phyloP scores from a whole-genome alignment of 2,888 invertebrate species.

The Eupithecia subumbrata region DNA sequence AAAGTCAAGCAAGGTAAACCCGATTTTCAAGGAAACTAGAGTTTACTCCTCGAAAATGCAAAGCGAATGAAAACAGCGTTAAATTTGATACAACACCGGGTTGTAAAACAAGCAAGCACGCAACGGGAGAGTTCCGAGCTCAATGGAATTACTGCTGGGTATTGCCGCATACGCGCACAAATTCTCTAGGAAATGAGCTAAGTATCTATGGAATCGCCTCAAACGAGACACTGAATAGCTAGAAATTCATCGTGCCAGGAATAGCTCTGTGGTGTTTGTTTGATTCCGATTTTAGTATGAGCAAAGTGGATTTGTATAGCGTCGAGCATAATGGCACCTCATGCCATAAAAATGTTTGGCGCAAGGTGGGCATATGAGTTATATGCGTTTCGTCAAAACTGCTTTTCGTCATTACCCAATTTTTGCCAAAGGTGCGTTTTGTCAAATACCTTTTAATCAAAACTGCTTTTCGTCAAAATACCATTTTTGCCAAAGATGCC shows the following conservation, averaged over 20 bases:
- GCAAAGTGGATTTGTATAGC: background rate
- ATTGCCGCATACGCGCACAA: constrained; percentile 23
- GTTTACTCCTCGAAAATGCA: constrained; percentile 24
- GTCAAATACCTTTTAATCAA: too few species aligned
- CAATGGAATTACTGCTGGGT: constrained; percentile 27
- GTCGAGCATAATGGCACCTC: background rate
- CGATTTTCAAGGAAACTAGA: constrained; percentile 17
- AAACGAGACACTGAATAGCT: background rate
- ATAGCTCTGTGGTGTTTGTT: background rate
- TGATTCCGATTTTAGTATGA: background rate
- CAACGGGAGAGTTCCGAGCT: constrained; percentile 26
- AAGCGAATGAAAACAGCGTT: constrained; percentile 31
- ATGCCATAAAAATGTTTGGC: too few species aligned
- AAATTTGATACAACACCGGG: constrained; percentile 27
- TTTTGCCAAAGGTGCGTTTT: too few species aligned
- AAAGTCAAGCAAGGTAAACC: constrained; percentile 15
- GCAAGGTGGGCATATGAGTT: too few species aligned
- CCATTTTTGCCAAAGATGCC: too few species aligned
- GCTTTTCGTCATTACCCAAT: too few species aligned
- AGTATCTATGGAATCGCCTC: background rate
- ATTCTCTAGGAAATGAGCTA: constrained; percentile 27
- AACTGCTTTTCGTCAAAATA: too few species aligned
- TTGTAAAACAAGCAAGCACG: constrained; percentile 28
- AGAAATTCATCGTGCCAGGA: background rate
- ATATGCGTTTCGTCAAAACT: too few species aligned